Evolutionary conservation across 2,888 invertebrate species (phyloP), one percentile per base, ranked within the genome.

Genomic region (Caenorhabditis drosophilae): DNA sequence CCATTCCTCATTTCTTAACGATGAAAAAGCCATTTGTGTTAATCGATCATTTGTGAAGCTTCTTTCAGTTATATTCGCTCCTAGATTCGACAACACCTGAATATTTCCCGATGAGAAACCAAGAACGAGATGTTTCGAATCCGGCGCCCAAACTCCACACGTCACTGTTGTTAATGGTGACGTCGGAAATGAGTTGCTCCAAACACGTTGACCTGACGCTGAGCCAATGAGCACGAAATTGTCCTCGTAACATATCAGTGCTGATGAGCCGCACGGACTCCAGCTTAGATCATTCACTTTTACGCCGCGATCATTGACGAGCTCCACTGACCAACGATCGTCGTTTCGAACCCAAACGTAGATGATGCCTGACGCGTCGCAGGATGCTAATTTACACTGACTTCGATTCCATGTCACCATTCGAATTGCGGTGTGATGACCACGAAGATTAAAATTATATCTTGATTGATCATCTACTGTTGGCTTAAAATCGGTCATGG

Each of bases 301-400:
- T 0, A 93, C 95, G 84, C 92, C 95, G 41, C 97, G 88, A 86
- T 98, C 97, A 85, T 98, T 98, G 85, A 98, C 97, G 75, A 98
- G 88, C 86, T 98, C 97, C 80, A 98, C 96, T 76, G 94, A 94
- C 97, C 97, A 98, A 42, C 96, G 89, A 40, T 94, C 96, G 84
- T 98, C 97, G 86, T 96, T 96, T 85, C 96, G 95, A 83, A 97
- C 95, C 97, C 97, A 98, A 25, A 98, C 96, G 86, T 97, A 97
- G 84, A 97, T 97, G 58, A 97, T 93, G 40, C 66, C 80, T 2
- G 92, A 92, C 81, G 92, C 91, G 87, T 97, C 97, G 86, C 96
- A 97, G 4, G 95, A 94, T 6, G 96, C 96, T 77, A 97, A 86
- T 86, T 97, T 96, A 86, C 95, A 94, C 85, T 95, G 96, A 0